Evolutionary conservation across 2,797 vertebrate genomes (phyloP).

Genomic region (Stomatorhinus walkeri): DNA sequence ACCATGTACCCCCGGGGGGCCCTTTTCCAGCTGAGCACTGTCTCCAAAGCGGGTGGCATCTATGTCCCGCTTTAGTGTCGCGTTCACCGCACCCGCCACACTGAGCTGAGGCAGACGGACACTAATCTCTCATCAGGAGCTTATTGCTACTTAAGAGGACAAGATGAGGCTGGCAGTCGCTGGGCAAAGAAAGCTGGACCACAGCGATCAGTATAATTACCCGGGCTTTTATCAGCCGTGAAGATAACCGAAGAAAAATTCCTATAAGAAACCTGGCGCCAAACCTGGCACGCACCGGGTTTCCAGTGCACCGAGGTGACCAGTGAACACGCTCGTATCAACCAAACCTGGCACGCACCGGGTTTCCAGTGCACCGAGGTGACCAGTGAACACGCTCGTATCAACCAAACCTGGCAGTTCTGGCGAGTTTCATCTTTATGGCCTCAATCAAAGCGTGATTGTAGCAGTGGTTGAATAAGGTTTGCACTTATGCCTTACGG

Average conservation of each 20-base stretch:
- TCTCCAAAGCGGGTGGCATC: not conserved
- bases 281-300: not conserved
- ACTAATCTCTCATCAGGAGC: slow-evolving; percentile 4
- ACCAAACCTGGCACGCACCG: not conserved
- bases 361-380: not conserved
- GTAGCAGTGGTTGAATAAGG: not conserved
- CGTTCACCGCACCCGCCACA: not conserved
- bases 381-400: not conserved
- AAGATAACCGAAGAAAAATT: not conserved
- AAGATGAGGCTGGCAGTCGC: not conserved
- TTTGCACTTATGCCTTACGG: not conserved
- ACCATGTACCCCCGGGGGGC: not conserved
- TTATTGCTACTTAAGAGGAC: not conserved
- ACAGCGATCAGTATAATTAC: not conserved
- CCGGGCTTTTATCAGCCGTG: not conserved
- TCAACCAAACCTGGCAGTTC: not conserved
- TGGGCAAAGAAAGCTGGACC: not conserved
- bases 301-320: not conserved
- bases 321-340: not conserved
- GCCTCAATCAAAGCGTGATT: not conserved
- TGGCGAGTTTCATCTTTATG: not conserved
- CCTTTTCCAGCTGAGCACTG: not conserved
- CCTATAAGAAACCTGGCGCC: not conserved
- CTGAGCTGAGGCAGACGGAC: not conserved
- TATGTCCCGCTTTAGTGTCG: not conserved